Percentiles rank a stretch among this genome's conserved stretches.
Evolutionary conservation across 2,113 vertebrate genomes (phyloP).

Genomic region (Cairina moschata): DNA sequence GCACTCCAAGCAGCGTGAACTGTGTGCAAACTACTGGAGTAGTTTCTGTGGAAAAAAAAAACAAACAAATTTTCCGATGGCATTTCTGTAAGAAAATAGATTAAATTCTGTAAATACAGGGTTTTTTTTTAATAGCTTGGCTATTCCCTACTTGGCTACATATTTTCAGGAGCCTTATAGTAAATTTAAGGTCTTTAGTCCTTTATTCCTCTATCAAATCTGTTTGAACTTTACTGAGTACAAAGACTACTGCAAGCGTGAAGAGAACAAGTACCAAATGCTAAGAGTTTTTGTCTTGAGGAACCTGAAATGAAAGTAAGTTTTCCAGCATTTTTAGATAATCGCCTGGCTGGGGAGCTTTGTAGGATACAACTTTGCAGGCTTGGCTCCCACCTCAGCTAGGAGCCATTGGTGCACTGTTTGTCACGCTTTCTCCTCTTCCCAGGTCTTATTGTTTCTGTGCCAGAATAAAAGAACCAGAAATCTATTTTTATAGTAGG

Average conservation of each 20-base stretch:
- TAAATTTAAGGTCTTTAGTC: neutral
- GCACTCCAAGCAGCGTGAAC: neutral
- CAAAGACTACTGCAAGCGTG: neutral
- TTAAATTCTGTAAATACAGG: neutral
- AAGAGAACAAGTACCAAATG: neutral
- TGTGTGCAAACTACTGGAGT: neutral
- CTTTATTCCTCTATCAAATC: neutral
- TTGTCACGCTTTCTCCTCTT: constrained; percentile 42
- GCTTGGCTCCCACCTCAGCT: neutral
- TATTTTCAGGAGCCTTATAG: neutral
- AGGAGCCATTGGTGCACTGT: neutral
- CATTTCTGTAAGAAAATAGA: neutral
- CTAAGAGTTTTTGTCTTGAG: neutral
- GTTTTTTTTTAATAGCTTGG: neutral
- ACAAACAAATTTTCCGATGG: neutral
- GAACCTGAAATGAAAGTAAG: neutral
- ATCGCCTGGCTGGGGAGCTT: neutral
- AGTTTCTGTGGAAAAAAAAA: neutral
- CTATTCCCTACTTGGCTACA: neutral
- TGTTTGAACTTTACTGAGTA: neutral
- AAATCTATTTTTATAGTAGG: neutral
- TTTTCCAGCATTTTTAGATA: neutral
- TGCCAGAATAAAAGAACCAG: constrained; percentile 13
- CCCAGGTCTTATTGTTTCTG: constrained; percentile 36
- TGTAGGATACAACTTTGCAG: neutral